Evolutionary conservation across 2,888 invertebrate species (phyloP).

Genomic region (Melikaiella ostensackeni): DNA sequence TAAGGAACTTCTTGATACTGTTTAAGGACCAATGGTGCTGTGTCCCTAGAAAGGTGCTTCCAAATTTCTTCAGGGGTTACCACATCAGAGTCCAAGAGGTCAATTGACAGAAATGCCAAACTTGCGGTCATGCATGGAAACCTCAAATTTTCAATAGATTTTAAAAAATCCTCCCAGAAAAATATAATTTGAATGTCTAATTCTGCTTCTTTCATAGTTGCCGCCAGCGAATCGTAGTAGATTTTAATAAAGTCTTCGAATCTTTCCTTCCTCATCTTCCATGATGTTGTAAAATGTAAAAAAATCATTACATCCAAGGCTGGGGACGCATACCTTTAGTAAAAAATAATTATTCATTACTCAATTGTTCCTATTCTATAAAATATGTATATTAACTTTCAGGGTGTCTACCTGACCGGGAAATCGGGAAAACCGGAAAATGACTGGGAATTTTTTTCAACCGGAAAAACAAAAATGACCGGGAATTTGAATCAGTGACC

Average conservation of each 20-base stretch:
- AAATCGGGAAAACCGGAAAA: no score
- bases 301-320: constrained; percentile 71
- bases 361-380: no score
- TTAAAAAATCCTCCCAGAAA: constrained; percentile 59
- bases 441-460: no score
- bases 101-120: constrained; percentile 64
- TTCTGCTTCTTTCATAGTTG: constrained; percentile 51
- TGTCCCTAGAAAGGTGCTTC: constrained; percentile 61
- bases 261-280: constrained; percentile 61
- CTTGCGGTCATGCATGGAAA: constrained; percentile 61
- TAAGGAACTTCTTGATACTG: constrained; percentile 56
- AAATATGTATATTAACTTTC: no score
- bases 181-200: constrained; percentile 53
- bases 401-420: no score
- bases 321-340: constrained; percentile 66
- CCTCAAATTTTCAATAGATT: constrained; percentile 61
- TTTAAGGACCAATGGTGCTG: constrained; percentile 61
- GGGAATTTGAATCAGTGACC: no score
- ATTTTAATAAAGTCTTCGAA: constrained; percentile 61
- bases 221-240: constrained; percentile 63
- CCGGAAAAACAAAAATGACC: no score
- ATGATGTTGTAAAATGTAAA: constrained; percentile 70
- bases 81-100: constrained; percentile 62
- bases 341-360: not conserved
- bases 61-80: constrained; percentile 59